Evolutionary conservation across 2,888 invertebrate genomes (phyloP).

Genomic region (Noctua janthina): DNA sequence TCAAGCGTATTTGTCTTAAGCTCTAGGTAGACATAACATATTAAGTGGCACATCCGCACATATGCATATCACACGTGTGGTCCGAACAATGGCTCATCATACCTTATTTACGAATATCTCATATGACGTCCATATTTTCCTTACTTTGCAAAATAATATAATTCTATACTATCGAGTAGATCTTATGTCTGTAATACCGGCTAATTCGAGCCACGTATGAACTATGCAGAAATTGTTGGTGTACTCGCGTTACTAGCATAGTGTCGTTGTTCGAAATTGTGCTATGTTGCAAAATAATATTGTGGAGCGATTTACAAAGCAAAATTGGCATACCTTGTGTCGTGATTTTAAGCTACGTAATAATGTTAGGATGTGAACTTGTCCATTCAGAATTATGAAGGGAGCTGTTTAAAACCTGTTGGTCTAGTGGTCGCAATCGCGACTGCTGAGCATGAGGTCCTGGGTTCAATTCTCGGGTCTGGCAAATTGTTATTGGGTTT

Average conservation of each 20-base stretch:
- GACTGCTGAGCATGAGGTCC: too few relatives aligned
- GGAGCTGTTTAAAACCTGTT: too few relatives aligned
- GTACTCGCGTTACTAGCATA: slow-evolving; percentile 8
- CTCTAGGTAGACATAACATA: background rate
- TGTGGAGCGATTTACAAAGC: background rate
- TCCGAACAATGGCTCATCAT: slow-evolving; percentile 54
- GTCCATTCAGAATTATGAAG: too few relatives aligned
- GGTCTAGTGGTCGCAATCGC: too few relatives aligned
- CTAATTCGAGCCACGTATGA: slow-evolving; percentile 13
- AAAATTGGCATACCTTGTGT: too few relatives aligned
- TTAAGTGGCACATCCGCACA: background rate
- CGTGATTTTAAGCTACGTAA: too few relatives aligned
- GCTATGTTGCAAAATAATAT: slow-evolving; percentile 12
- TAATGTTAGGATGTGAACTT: too few relatives aligned
- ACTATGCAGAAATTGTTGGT: slow-evolving; percentile 23
- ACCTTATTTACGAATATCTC: slow-evolving; percentile 43
- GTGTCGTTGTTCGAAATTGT: slow-evolving; percentile 5
- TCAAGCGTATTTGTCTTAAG: too few relatives aligned
- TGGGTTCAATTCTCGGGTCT: too few relatives aligned
- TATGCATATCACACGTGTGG: slow-evolving; percentile 22
- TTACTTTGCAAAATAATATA: slow-evolving; percentile 45
- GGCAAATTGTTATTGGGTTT: too few relatives aligned
- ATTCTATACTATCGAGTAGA: slow-evolving; percentile 17
- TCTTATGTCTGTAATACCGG: background rate
- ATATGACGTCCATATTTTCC: slow-evolving; percentile 38